Evolutionary conservation across 2,797 vertebrate species (phyloP), one percentile per base, ranked within the genome.

Genomic region (Bradypodion pumilum): DNA sequence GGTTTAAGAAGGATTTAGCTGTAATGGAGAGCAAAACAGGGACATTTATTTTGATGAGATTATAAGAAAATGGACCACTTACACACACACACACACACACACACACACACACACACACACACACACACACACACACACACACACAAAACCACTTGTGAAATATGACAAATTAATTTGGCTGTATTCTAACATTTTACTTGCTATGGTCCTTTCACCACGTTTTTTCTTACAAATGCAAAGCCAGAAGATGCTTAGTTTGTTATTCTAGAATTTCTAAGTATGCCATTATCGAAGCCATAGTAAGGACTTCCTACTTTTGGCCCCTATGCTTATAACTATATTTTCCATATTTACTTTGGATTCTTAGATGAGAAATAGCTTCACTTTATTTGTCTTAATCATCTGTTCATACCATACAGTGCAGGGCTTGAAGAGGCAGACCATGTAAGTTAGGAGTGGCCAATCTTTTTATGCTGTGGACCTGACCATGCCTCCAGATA

Each of bases 1-100:
- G 21, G 66, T 84, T 49, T 72, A 84, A 72, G 68, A 78, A 72
- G 56, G 23, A 49, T 32, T 73, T 84, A 73, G 69, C 66, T 21
- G 40, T 62, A 25, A n/a, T 15, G 5, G 42, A 56, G 49, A 77
- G 37, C 63, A 83, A 72, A 46, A 56, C 32, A 21, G 66, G 66
- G 56, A 62, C 44, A 7, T 44, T 44, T 19, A 56, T 56, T 29
- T 76, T 68, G 49, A 62, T 70, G 32, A 37, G 68, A 13, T 84
- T 78, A 78, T 23, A 78, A 32, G 25, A 78, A 63, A 73, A 68
- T 78, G 40, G 32, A 73, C 68, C 23, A 27, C n/a, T n/a, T n/a
- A n/a, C n/a, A n/a, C n/a, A n/a, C n/a, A n/a, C n/a, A n/a, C n/a
- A n/a, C n/a, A n/a, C n/a, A n/a, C n/a, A n/a, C n/a, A n/a, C n/a